Base-by-base conservation (phyloP, 2,888 invertebrate genomes). In the Drosophila ustulata region DNA sequence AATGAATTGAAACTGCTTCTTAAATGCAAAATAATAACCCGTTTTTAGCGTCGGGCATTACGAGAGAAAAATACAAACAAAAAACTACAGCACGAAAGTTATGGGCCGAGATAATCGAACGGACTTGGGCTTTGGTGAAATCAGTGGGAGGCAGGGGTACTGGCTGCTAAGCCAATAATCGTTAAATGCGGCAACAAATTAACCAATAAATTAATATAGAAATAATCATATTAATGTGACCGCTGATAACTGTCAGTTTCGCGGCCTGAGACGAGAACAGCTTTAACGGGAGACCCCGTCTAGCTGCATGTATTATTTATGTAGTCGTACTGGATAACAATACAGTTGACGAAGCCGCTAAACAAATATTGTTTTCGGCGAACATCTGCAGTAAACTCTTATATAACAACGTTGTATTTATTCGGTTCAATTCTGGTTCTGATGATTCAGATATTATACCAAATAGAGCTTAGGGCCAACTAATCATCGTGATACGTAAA, bases 131-230 rank as follows among this genome's bases (percentile, higher is more conserved):
- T n/a, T 37, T 52, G 71, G 47, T 9, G 49, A 32, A 28, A 34
- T 34, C 28, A 28, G 23, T 18, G 23, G 7, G 39, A 26, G 3
- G 34, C 9, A n/a, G 34, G 28, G 53, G 50, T 4, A n/a, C 37
- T 37, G n/a, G 66, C 72, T 68, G 76, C 76, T 55, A 61, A 79
- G 67, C 80, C 71, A 89, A 89, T 89, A 88, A 85, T 78, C 85
- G 66, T 89, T 85, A 89, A 85, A 71, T 71, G 78, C 69, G 67
- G 72, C 78, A 85, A 89, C 88, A 89, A 89, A 89, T 89, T 88
- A 85, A 82, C 83, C 82, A 77, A 85, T 89, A 85, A 85, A 85
- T 89, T 82, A 82, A 85, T 88, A 85, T 75, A 78, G 82, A 78
- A 88, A 80, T 80, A 82, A 85, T 88, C 80, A 89, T 78, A 78